Evolutionary conservation across 2,113 vertebrate genomes (phyloP).

Genomic region (Cryptoleucopteryx plumbea): DNA sequence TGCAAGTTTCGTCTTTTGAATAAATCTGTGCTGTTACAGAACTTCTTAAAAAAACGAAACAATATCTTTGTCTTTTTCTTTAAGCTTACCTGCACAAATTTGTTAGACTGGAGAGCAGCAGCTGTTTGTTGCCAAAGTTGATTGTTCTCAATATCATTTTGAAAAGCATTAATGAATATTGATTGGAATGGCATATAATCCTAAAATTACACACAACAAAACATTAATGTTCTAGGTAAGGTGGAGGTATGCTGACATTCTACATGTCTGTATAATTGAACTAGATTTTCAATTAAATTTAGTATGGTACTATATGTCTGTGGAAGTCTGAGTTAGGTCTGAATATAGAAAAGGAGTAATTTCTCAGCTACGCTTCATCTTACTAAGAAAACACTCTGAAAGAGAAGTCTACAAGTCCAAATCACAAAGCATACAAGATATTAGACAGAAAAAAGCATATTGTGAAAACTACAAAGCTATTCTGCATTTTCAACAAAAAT

Average conservation of each 20-base stretch:
- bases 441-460: not conserved
- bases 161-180: conserved; percentile 87
- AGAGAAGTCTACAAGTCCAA: not conserved
- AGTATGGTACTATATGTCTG: not conserved
- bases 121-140: conserved; percentile 88
- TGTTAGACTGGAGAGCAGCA: conserved; percentile 89
- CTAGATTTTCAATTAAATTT: not conserved
- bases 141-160: conserved; percentile 88
- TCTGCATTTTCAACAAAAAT: not conserved
- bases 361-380: not conserved
- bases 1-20: not conserved
- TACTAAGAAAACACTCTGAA: not conserved
- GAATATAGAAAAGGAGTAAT: not conserved
- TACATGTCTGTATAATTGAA: not conserved
- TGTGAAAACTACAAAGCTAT: not conserved
- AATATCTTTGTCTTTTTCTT: not conserved
- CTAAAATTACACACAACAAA: conserved; percentile 68
- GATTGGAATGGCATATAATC: conserved; percentile 94
- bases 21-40: not conserved
- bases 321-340: not conserved
- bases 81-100: conserved; percentile 89
- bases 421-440: not conserved
- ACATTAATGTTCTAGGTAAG: not conserved
- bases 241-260: not conserved
- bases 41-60: not conserved